Evolutionary conservation across 2,797 vertebrate species (phyloP), one percentile per base, ranked within the genome.

Genomic region (Microhierax caerulescens): DNA sequence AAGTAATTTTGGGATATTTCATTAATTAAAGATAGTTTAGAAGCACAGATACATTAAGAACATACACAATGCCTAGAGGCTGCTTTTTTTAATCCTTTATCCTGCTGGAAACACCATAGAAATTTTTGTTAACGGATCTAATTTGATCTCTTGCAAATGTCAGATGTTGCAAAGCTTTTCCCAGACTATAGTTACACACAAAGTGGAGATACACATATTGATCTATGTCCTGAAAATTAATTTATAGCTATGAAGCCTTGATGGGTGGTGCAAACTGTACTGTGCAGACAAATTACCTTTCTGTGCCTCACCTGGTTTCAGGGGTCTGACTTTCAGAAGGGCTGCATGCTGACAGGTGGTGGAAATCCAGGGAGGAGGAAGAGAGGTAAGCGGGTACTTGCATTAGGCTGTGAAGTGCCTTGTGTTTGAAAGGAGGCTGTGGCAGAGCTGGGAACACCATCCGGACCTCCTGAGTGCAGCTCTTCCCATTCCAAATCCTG

Each of bases 1-100:
- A 94, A 97, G 94, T 95, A 65, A 88, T 69, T 86, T 92, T 2
- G 77, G 95, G 91, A 68, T 85, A 68, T 95, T 97, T 95, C 84
- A 93, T 97, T 97, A 96, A 95, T 77, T 93, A 95, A 96, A 88
- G 96, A 94, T 96, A 96, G 78, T 89, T 88, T 75, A 79, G 96
- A 72, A 96, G 81, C 85, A 80, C 60, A 57, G 90, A 94, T 85
- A 91, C n/a, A 28, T 85, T 89, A 96, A 64, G 85, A 87, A 91
- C 78, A 65, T 77, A 96, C 7, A 93, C 61, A 83, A 4, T 65
- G 88, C 86, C 84, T 78, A 2, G 24, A 68, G 92, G 64, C 78
- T 93, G 80, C 30, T 76, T 76, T 67, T 67, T 53, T 39, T 39
- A 67, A 90, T 84, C 30, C 36, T 63, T 48, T 43, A 19, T 50